Conservation (phyloP, 2,888 invertebrate genomes). For the Malachius bipustulatus region DNA sequence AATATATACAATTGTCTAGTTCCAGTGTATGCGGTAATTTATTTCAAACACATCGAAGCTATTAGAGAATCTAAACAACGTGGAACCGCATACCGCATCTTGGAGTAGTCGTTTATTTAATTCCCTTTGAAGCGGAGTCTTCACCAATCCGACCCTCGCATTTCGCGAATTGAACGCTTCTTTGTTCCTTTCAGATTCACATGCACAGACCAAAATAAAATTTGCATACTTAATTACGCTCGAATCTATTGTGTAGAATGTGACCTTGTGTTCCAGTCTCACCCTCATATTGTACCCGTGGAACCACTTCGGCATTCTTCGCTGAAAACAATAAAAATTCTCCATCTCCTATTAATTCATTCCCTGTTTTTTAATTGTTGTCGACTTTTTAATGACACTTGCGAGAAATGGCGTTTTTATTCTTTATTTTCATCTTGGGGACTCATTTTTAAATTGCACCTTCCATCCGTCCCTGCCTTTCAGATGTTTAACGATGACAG, state of each 20-base stretch:
- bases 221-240: conserved; percentile 31
- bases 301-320: conserved; percentile 20
- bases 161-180: conserved; percentile 28
- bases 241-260: conserved; percentile 19
- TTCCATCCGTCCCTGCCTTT: too few species aligned
- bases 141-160: conserved; percentile 24
- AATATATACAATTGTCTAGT: neutral
- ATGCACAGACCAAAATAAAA: conserved; percentile 30
- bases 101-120: conserved; percentile 27
- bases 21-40: conserved; percentile 17
- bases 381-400: conserved; percentile 16
- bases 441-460: too few species aligned
- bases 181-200: conserved; percentile 29
- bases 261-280: conserved; percentile 16
- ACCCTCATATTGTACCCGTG: conserved; percentile 16
- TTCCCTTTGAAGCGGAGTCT: conserved; percentile 26
- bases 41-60: conserved; percentile 23
- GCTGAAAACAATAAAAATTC: conserved; percentile 22
- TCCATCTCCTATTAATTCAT: conserved; percentile 20
- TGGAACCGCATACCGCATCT: conserved; percentile 24
- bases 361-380: conserved; percentile 22
- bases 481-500: too few species aligned
- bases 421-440: too few species aligned
- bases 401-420: conserved; percentile 7
- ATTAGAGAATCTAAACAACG: conserved; percentile 26